Conservation (phyloP, 2,797 vertebrate species). For the Brachyalestes nurse region DNA sequence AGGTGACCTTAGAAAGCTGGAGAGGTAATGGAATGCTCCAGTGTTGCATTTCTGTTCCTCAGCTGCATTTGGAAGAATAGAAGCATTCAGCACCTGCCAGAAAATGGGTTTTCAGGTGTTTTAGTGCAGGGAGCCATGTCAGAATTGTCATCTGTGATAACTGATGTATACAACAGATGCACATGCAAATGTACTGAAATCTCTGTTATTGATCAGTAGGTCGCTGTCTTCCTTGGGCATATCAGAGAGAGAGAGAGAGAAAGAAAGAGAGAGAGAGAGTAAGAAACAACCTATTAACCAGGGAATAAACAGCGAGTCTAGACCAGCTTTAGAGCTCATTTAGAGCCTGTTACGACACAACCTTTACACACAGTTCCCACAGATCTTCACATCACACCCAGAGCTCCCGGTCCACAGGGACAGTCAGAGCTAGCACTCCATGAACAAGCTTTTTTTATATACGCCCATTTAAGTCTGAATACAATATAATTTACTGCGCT, state of each 20-base stretch:
- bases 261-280: conserved; percentile 38
- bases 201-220: not conserved
- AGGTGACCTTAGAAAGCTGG: not conserved
- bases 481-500: conserved; percentile 5
- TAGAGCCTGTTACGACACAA: conserved; percentile 21
- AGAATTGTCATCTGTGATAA: not conserved
- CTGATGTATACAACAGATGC: not conserved
- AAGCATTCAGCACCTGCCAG: not conserved
- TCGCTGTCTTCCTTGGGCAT: not conserved
- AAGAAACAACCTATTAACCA: conserved; percentile 47
- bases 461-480: not conserved
- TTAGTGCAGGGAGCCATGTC: no score
- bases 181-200: not conserved
- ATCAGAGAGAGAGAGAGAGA: conserved; percentile 14
- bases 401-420: not conserved
- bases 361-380: conserved; percentile 21
- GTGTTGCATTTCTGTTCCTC: not conserved
- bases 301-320: conserved; percentile 43
- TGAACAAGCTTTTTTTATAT: conserved; percentile 10
- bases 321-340: conserved; percentile 36
- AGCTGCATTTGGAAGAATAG: not conserved
- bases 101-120: not conserved
- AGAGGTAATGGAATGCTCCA: not conserved
- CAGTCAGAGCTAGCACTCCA: not conserved
- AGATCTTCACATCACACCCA: not conserved